These are phyloP conservation scores for Alauda arvensis DNA, from an alignment of 2,797 vertebrate genomes.

Conservation along the genomic window DNA sequence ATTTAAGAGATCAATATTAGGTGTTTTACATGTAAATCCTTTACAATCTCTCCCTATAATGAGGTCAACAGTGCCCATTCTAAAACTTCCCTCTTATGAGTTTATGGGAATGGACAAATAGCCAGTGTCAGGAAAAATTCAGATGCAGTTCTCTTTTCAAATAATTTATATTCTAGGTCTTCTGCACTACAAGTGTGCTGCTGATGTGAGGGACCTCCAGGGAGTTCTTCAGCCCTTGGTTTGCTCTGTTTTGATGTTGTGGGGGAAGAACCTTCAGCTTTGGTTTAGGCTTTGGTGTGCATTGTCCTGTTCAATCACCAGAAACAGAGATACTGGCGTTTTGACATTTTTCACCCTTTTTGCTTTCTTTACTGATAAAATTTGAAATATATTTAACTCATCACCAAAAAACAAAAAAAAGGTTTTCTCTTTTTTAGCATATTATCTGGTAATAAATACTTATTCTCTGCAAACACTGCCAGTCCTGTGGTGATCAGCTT, in stretches of 20 bases:
- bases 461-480: background rate
- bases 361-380: background rate
- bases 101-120: background rate
- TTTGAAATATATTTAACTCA: background rate
- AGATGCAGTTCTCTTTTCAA: background rate
- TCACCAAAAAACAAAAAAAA: background rate
- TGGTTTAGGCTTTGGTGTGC: background rate
- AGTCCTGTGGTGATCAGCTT: background rate
- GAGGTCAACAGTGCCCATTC: background rate
- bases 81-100: background rate
- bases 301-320: background rate
- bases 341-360: background rate
- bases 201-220: background rate
- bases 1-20: background rate
- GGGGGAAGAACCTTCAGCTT: background rate
- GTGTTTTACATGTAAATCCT: background rate
- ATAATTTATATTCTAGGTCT: background rate
- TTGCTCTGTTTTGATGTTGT: background rate
- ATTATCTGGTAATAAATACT: background rate
- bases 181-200: background rate
- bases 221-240: background rate
- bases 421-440: background rate
- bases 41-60: background rate
- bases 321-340: background rate
- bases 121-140: background rate